Evolutionary conservation across 53 echinoderm and acorn worm species (phyloP), one percentile per base, ranked within the genome.

Genomic region (Hippasteria phrygiana): DNA sequence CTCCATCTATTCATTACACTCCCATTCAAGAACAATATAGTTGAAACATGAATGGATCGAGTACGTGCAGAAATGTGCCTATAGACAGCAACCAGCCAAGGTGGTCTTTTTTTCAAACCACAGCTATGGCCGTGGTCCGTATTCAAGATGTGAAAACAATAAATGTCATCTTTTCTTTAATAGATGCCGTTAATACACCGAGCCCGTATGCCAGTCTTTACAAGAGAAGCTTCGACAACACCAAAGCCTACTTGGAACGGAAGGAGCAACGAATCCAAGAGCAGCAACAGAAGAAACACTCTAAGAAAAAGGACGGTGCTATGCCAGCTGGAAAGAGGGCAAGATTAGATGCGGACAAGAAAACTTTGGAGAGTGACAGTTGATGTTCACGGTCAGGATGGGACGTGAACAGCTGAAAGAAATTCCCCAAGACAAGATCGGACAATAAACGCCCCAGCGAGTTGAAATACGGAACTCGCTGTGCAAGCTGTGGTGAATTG

Each of bases 161-260:
- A n/a, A n/a, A n/a, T n/a, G n/a, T 93, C 32, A 24, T 84, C 14
- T 64, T 39, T 56, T 28, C 76, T 16, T n/a, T n/a, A n/a, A n/a
- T 33, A 97, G 97, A 74, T 79, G 77, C 94, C 24, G 62, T 88
- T 29, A 64, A 88, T 14, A 81, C 84, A 35, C 91, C 88, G 35
- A 87, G 79, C 59, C 75, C 82, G 26, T 92, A 91, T 26, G 50
- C 34, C 14, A 88, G 74, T 13, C 92, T 97, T 0, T 95, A 95
- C 88, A 97, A 97, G 91, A 95, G 79, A 32, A 83, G 62, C 51
- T 93, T 89, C 69, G 92, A 97, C 88, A 95, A 97, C 55, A 73
- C 92, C 70, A 69, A 85, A 16, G 88, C 87, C 20, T 97, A 95
- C 62, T 64, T 89, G 40, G 54, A 88, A 62, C 82, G 91, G 37